Evolutionary conservation across 2,888 invertebrate genomes (phyloP), one percentile per base, ranked within the genome.

Genomic region (Stenodera caucasica): DNA sequence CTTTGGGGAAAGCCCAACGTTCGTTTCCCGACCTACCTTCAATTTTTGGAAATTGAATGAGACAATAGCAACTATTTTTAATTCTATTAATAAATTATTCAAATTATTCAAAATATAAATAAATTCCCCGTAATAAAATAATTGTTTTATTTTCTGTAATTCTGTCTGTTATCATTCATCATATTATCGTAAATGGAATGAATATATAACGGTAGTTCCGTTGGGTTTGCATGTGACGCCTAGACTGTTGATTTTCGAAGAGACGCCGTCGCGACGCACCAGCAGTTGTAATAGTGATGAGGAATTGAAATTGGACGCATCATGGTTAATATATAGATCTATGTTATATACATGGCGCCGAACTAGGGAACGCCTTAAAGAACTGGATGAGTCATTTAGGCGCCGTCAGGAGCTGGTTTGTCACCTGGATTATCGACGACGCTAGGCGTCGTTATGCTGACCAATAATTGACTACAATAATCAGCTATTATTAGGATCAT

Each of bases 311-410:
- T 67, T 67, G 50, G 59, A 61, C 69, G 75, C 61, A 60, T 63
- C 54, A 49, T 76, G 72, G 64, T 65, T 60, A 57, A 65, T 71
- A 59, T 73, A 70, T 64, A 65, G 65, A 57, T 65, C 69, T 49
- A 61, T 70, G 56, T 61, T 73, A 61, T 65, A 65, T 57, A 70
- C 67, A 57, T 70, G 72, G 72, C 71, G 72, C 64, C 73, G 70
- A 7, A 60, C 57, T 40, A 69, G 64, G 61, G 62, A 55, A 37
- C 65, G 64, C 51, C 57, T 66, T 26, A 59, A 59, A 53, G 63
- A 64, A 52, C 51, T 68, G 11, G 53, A 63, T 54, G 69, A 71
- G 50, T 55, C 68, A 58, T 60, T 60, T 45, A 65, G 67, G 61
- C 69, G 67, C 52, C 70, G 65, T 15, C 56, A 65, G 58, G 66